Evolutionary conservation across 2,113 vertebrate genomes (phyloP).

Genomic region (Onychostruthus taczanowskii): DNA sequence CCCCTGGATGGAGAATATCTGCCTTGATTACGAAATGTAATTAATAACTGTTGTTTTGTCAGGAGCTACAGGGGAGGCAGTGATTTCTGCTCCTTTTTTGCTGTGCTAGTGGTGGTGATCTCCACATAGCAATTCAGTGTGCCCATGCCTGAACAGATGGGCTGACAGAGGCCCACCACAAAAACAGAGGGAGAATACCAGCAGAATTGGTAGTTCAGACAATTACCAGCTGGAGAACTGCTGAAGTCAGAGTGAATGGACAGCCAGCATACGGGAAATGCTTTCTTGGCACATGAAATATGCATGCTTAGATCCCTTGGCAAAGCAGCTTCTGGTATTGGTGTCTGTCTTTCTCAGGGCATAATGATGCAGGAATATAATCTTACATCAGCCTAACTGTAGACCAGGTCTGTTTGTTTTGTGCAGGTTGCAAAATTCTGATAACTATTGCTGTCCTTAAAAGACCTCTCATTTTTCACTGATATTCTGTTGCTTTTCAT

Average conservation of each 20-base stretch:
- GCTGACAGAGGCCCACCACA: neutral
- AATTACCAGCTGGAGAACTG: neutral
- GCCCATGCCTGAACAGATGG: neutral
- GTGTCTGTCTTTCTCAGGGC: neutral
- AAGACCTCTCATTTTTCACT: neutral
- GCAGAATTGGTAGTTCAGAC: neutral
- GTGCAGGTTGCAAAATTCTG: neutral
- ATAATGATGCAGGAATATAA: neutral
- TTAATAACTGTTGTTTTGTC: neutral
- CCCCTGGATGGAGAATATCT: neutral
- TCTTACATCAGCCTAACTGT: neutral
- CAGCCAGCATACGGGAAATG: neutral
- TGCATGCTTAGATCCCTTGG: neutral
- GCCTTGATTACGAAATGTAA: neutral
- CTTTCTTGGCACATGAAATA: slow-evolving; percentile 13
- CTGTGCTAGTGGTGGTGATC: neutral
- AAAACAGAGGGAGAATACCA: neutral
- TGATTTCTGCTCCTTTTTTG: neutral
- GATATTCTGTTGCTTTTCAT: neutral
- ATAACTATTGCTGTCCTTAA: neutral
- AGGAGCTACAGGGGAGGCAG: neutral
- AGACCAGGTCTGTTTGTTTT: neutral
- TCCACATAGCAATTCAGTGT: neutral
- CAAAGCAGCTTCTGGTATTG: neutral
- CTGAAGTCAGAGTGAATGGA: neutral